Base-by-base conservation (phyloP, 2,888 invertebrate genomes). In the Ophion ventricosus region DNA sequence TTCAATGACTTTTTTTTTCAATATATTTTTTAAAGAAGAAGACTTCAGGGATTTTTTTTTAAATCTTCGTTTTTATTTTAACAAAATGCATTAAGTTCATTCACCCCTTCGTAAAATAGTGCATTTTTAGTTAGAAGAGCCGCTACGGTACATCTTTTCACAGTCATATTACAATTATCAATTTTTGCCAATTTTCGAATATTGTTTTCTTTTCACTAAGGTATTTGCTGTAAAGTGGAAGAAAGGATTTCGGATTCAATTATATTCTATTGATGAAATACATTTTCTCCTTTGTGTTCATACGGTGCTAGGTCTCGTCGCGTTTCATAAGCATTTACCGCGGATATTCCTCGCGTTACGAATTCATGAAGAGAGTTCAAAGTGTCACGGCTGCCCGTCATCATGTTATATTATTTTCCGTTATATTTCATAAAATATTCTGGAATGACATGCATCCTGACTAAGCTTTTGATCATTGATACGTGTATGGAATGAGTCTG, bases 1-100 rank as follows among this genome's bases (percentile, higher is more conserved):
- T 35, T 70, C 26, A 59, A 40, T 35, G n/a, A n/a, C n/a, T n/a
- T n/a, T 23, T 40, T 72, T 72, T 23, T 40, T 59, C 59, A 29
- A 29, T 29, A 29, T 29, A 3, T 5, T 29, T 29, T 29, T 29
- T 3, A n/a, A n/a, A n/a, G n/a, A n/a, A n/a, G n/a, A n/a, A n/a
- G n/a, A n/a, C n/a, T n/a, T n/a, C n/a, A n/a, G n/a, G n/a, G n/a
- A n/a, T n/a, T n/a, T 23, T 40, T 72, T 72, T 23, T 40, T 59
- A 40, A 29, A 29, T 29, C 3, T 29, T n/a, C n/a, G 4, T 5
- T 29, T 29, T 29, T 29, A 5, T n/a, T n/a, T n/a, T n/a, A 29
- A 29, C 4, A 29, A 29, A 29, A 29, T 29, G 29, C 29, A 29
- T 3, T 29, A 5, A 29, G 5, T 59, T 23, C 17, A 35, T 23